Base-by-base conservation (phyloP, 37 sponge, comb jelly and placozoan species). In the Halisarca cf. caerulea region DNA sequence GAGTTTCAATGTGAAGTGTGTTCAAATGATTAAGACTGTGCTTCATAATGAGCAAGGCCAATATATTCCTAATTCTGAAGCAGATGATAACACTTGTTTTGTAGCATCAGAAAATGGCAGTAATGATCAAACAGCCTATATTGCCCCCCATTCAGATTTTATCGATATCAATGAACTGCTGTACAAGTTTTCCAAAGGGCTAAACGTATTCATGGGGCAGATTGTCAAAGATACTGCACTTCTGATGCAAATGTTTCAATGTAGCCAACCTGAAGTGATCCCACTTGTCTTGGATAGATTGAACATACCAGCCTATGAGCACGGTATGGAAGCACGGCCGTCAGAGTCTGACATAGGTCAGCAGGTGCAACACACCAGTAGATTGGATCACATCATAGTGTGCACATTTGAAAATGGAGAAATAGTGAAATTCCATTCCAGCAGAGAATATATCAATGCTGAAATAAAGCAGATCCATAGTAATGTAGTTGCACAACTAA, bases 1-100 rank as follows among this genome's bases (percentile, higher is more conserved):
- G 2, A 39, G 24, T 17, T 20, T 74, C 32, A 43, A 37, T 44
- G 42, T 74, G 23, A 74, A 44, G n/a, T 74, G 77, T 74, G 45
- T 74, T 23, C 77, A 74, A 41, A n/a, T 74, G 11, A 74, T 74
- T 24, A 74, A 40, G 21, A 74, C 77, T 44, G 77, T 74, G 18
- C 77, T 74, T 36, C 21, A 44, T 0, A 43, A 74, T 40, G 45
- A 41, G 44, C 7, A 74, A 36, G 45, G 36, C 21, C 24, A 39
- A 37, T n/a, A 42, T n/a, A 9, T 74, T 44, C 45, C 42, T n/a
- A 43, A 41, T 37, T 74, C 77, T 18, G 45, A 44, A 39, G 24
- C 36, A 41, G 42, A 40, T 15, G 14, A 23, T 41, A 44, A 23
- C 44, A n/a, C 18, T 6, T 74, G 77, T 74, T 37, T 74, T 40